A percentile compares a stretch with the other conserved stretches of the same genome.
phyloP scores from a whole-genome alignment of 2,113 vertebrate species.

The Picathartes gymnocephalus region DNA sequence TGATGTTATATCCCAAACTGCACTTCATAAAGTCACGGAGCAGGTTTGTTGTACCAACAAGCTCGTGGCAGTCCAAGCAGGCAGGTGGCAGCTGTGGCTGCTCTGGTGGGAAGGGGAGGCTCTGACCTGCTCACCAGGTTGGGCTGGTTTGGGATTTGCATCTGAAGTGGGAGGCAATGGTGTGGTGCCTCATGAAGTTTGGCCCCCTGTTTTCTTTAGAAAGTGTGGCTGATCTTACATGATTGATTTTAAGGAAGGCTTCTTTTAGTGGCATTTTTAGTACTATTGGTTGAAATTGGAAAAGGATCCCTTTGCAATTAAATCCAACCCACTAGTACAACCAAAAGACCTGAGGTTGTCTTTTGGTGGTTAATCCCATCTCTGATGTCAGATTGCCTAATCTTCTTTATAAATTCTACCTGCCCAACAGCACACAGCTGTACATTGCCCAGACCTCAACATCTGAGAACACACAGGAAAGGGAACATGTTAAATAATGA shows the following conservation, averaged over 20 bases:
- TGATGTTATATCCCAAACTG: background rate
- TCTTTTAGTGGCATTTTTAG: background rate
- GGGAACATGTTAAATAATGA: background rate
- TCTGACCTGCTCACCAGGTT: background rate
- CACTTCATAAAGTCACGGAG: background rate
- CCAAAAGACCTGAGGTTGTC: background rate
- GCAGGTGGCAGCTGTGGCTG: background rate
- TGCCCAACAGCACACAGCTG: background rate
- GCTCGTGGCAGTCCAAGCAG: background rate
- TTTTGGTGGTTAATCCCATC: background rate
- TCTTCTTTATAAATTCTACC: background rate
- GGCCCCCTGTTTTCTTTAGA: background rate
- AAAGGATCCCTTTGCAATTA: background rate
- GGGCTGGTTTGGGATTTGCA: background rate
- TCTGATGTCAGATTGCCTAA: background rate
- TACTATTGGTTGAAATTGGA: background rate
- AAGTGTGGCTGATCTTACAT: background rate
- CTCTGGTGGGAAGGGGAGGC: background rate
- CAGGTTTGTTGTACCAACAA: slow-evolving; percentile 10
- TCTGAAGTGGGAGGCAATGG: background rate
- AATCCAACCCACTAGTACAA: background rate
- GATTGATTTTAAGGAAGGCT: background rate
- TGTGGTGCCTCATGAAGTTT: background rate
- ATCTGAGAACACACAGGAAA: background rate
- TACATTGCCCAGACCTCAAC: background rate